Percentiles rank a stretch among this genome's conserved stretches.
These are phyloP conservation scores for Amaurobius ferox DNA, from an alignment of 2,888 invertebrate genomes.

Conservation along the genomic window DNA sequence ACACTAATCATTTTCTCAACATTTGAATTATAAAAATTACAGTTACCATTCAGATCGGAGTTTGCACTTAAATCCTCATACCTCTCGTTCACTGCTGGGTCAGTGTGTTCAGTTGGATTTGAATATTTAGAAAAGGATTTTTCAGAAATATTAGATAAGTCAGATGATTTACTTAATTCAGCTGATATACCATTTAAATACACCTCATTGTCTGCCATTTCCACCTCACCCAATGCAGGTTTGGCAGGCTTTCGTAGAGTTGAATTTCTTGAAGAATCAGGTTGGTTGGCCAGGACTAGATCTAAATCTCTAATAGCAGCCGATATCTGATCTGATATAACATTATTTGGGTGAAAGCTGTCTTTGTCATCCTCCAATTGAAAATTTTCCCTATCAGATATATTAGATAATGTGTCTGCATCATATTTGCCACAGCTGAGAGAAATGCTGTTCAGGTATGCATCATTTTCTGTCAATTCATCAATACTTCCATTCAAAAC, in stretches of 20 bases:
- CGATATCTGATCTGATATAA: slow-evolving; percentile 36
- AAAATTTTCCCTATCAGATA: slow-evolving; percentile 22
- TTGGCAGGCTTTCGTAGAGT: not conserved
- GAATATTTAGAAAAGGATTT: slow-evolving; percentile 4
- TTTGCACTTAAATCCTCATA: not conserved
- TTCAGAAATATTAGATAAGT: slow-evolving; percentile 9
- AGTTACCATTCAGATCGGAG: not conserved
- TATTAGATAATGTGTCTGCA: slow-evolving; percentile 22
- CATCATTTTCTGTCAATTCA: slow-evolving; percentile 76
- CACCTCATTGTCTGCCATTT: slow-evolving; percentile 4
- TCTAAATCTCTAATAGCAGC: slow-evolving; percentile 64
- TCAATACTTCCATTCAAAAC: slow-evolving; percentile 86
- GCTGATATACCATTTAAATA: not conserved
- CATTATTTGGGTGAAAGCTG: not conserved
- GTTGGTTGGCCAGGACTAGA: slow-evolving; percentile 32
- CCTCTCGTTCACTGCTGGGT: not conserved
- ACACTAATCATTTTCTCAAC: not conserved
- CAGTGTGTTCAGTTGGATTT: not conserved
- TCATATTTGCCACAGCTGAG: slow-evolving; percentile 25
- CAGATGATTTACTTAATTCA: slow-evolving; percentile 4
- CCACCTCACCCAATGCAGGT: not conserved
- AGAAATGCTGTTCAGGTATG: slow-evolving; percentile 27
- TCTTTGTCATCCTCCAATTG: slow-evolving; percentile 23
- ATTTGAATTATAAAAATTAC: not conserved
- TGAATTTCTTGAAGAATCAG: slow-evolving; percentile 10